Conservation (phyloP, 2,888 invertebrate genomes). For the Ophion ellenae region DNA sequence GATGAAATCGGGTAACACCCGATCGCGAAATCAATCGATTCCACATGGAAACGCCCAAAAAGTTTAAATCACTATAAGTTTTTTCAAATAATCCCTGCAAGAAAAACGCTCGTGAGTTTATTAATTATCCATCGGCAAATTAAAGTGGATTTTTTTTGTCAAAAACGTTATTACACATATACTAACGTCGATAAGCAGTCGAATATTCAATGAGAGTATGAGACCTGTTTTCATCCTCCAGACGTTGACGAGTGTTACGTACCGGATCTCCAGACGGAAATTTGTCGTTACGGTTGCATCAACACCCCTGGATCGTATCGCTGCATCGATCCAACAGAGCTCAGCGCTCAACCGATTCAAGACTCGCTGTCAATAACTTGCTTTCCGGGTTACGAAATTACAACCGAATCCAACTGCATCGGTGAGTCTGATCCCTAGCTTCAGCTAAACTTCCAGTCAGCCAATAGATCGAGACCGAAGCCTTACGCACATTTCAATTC, state of each 20-base stretch:
- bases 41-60: too few species aligned
- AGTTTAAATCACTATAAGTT: too few species aligned
- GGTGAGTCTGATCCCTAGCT: constrained; percentile 73
- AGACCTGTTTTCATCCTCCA: constrained; percentile 74
- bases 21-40: too few species aligned
- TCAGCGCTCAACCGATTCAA: constrained; percentile 74
- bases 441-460: background rate
- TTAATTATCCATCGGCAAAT: too few species aligned
- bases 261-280: constrained; percentile 80
- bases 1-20: too few species aligned
- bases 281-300: constrained; percentile 83
- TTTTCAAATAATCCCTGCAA: too few species aligned
- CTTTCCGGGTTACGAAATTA: constrained; percentile 76
- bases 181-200: too few species aligned
- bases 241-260: constrained; percentile 88
- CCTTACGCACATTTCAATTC: background rate
- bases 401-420: constrained; percentile 75
- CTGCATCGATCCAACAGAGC: constrained; percentile 77
- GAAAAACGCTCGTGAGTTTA: too few species aligned
- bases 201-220: background rate
- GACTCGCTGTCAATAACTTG: constrained; percentile 74
- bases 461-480: background rate
- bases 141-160: too few species aligned
- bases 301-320: constrained; percentile 86
- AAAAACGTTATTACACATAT: too few species aligned